Evolutionary conservation across 35 echinoderm and acorn worm genomes (phyloP), one percentile per base, ranked within the genome.

Genomic region (Patiria miniata): DNA sequence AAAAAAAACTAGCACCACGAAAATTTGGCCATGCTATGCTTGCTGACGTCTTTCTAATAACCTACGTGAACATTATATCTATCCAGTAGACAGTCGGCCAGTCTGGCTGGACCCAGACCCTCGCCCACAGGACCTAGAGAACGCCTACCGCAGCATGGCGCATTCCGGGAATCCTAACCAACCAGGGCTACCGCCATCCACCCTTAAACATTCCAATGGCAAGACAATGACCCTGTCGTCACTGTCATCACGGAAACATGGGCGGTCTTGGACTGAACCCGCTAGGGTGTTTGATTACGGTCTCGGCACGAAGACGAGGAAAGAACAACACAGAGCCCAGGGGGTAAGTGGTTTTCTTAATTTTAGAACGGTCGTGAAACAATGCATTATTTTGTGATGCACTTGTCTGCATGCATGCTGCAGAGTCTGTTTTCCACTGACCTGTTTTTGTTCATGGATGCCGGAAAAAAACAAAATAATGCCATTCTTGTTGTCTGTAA

Each of bases 81-180:
- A 47, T 39, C n/a, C 42, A 42, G 89, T 78, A 51, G 80, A 39
- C 61, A 94, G 29, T 23, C 78, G 91, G 22, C 92, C 81, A 0
- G 92, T 93, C 50, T 99, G 96, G 96, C 89, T 99, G 37, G 92
- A 94, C 86, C 89, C 89, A 22, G 96, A 99, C 39, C 90, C 92
- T 0, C 68, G 77, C 30, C 89, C 96, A 32, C 29, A 80, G 36
- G 96, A 99, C 65, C 28, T 91, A 2, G 76, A 90, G 44, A 78
- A 89, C 19, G 86, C 89, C 18, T 93, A 89, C 54, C 84, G 83
- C 39, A 39, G 42, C 30, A 89, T 99, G 83, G 68, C 83, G 18
- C 76, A 81, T 26, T 91, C 89, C 0, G 93, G 81, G 39, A 99
- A 92, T 65, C 96, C 96, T 16, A 94, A 91, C 36, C 33, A 83